Conservation (phyloP, 2,888 invertebrate genomes). For the Melitaea athalia region DNA sequence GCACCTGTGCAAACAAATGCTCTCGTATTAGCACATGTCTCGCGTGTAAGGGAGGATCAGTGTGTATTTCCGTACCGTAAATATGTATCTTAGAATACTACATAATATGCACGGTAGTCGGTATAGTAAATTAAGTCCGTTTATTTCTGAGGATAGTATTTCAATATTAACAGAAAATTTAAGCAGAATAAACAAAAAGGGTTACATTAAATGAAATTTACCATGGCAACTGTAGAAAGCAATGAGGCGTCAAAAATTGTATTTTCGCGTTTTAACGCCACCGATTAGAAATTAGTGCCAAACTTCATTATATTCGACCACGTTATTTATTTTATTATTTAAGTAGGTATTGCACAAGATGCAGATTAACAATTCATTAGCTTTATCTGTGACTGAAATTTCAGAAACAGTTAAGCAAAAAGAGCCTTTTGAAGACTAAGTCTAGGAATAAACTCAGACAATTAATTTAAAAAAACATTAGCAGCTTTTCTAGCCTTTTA, state of each 20-base stretch:
- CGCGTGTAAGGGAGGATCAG: conserved; percentile 48
- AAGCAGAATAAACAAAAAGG: neutral
- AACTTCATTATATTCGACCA: neutral
- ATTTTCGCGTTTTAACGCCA: neutral
- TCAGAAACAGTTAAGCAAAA: neutral
- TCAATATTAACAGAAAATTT: neutral
- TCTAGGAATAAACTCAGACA: neutral
- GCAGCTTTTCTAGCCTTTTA: conserved; percentile 55
- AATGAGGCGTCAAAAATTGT: neutral
- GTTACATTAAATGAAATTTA: no score
- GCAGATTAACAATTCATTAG: neutral
- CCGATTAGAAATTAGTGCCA: neutral
- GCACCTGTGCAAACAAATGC: conserved; percentile 76
- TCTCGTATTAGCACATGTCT: conserved; percentile 62
- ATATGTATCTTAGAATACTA: neutral
- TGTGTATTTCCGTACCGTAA: conserved; percentile 11
- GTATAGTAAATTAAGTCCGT: neutral
- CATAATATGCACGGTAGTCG: neutral
- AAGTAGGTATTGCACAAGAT: neutral
- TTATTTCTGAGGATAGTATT: neutral
- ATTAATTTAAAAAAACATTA: conserved; percentile 23
- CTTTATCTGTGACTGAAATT: neutral
- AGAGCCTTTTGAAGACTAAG: neutral
- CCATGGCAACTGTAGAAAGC: neutral
- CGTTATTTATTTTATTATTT: neutral